Conservation (phyloP, 2,113 vertebrate species). For the Nycticorax nycticorax region DNA sequence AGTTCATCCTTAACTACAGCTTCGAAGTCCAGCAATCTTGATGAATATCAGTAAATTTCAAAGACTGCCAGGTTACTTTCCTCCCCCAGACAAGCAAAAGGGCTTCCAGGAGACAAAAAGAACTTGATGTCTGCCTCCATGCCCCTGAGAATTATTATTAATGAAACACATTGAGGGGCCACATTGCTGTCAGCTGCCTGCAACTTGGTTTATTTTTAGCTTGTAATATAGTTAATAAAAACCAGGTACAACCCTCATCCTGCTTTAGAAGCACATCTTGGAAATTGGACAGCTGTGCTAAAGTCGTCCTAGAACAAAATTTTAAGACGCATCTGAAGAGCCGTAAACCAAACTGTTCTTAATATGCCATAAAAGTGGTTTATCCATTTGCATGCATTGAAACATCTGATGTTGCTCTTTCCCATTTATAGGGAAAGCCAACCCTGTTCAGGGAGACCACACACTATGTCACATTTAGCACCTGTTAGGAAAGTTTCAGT, state of each 20-base stretch:
- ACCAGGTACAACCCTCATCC: not conserved
- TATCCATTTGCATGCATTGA: not conserved
- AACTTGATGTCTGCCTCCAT: not conserved
- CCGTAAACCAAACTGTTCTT: slow-evolving; percentile 15
- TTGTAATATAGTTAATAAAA: slow-evolving; percentile 33
- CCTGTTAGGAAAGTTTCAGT: slow-evolving; percentile 20
- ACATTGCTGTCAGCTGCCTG: not conserved
- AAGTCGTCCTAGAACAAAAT: not conserved
- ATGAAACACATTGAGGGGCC: slow-evolving; percentile 39
- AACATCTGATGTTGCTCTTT: not conserved
- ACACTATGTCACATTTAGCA: slow-evolving; percentile 32
- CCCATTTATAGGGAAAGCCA: not conserved
- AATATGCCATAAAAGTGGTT: slow-evolving; percentile 12
- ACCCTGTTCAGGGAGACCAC: slow-evolving; percentile 20
- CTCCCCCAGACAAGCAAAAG: not conserved
- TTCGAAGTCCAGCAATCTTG: not conserved
- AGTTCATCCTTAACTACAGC: not conserved
- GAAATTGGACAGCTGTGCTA: not conserved
- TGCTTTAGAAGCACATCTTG: not conserved
- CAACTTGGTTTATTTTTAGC: slow-evolving; percentile 15
- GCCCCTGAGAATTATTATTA: not conserved
- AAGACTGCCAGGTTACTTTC: not conserved
- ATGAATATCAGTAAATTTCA: not conserved
- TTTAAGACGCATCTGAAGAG: slow-evolving; percentile 10
- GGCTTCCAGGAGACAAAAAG: not conserved